Evolutionary conservation across 2,113 vertebrate genomes (phyloP).

Genomic region (Malurus melanocephalus): DNA sequence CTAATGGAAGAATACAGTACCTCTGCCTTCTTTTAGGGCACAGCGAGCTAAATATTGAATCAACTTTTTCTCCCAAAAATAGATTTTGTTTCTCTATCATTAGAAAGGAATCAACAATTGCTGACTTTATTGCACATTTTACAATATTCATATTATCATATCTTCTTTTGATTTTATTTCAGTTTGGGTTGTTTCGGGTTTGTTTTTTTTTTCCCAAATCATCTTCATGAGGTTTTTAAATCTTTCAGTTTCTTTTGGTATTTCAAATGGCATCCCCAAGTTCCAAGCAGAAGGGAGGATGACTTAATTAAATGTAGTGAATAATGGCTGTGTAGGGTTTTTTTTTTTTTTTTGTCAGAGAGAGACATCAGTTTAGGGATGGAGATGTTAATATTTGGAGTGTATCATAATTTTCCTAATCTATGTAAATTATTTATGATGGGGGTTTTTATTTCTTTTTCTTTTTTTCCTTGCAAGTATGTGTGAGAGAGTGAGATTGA

Average conservation of each 20-base stretch:
- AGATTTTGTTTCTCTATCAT: not conserved
- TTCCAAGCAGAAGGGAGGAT: constrained; percentile 34
- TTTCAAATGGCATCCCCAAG: constrained; percentile 44
- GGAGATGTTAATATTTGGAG: constrained; percentile 92
- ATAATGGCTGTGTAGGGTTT: constrained; percentile 31
- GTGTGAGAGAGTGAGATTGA: constrained; percentile 36
- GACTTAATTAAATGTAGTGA: constrained; percentile 40
- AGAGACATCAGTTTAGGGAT: constrained; percentile 36
- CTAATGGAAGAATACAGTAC: not conserved
- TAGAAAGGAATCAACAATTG: constrained; percentile 3
- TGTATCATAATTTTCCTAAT: constrained; percentile 89
- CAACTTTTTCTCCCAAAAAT: constrained; percentile 17
- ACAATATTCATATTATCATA: constrained; percentile 47
- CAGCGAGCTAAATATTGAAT: constrained; percentile 5
- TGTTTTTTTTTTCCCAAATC: not conserved
- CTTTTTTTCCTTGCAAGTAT: constrained; percentile 31
- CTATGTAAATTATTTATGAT: constrained; percentile 96
- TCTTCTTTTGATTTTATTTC: not conserved
- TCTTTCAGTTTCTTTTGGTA: constrained; percentile 40
- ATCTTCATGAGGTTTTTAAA: constrained; percentile 1
- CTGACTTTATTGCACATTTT: constrained; percentile 59
- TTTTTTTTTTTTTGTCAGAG: constrained; percentile 54
- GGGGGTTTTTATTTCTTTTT: constrained; percentile 63
- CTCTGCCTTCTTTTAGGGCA: not conserved
- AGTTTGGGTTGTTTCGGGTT: not conserved